Evolutionary conservation across 2,797 vertebrate species (phyloP).

Genomic region (Pseudochromis fuscus): DNA sequence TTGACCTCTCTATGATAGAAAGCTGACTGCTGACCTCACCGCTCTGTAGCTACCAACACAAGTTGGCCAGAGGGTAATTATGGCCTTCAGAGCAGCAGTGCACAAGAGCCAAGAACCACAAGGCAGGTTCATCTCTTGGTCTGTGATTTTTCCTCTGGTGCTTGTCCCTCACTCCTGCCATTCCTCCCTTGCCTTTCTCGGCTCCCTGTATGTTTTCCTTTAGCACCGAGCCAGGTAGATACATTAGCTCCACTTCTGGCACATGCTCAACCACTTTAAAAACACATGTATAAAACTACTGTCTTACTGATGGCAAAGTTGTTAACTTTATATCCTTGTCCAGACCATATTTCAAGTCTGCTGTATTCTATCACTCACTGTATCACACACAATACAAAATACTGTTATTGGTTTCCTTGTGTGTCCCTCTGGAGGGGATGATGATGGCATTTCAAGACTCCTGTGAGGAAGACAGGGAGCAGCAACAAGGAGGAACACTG

Average conservation of each 20-base stretch:
- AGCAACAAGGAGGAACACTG: slow-evolving; percentile 43
- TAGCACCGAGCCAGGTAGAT: slow-evolving; percentile 2
- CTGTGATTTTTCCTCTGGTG: slow-evolving; percentile 14
- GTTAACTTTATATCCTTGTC: slow-evolving; percentile 40
- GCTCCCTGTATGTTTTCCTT: slow-evolving; percentile 8
- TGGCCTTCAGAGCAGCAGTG: slow-evolving; percentile 50
- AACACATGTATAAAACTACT: neutral
- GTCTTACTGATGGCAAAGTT: slow-evolving; percentile 15
- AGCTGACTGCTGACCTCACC: slow-evolving; percentile 71
- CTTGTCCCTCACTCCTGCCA: slow-evolving; percentile 1
- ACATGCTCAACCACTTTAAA: slow-evolving; percentile 32
- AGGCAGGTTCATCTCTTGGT: slow-evolving; percentile 72
- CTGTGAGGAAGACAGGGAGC: slow-evolving; percentile 47
- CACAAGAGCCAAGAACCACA: slow-evolving; percentile 59
- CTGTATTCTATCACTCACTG: slow-evolving; percentile 10
- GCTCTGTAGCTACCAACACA: slow-evolving; percentile 58
- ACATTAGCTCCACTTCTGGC: slow-evolving; percentile 1
- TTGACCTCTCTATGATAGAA: slow-evolving; percentile 70
- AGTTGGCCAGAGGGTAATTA: slow-evolving; percentile 69
- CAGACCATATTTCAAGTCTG: slow-evolving; percentile 27
- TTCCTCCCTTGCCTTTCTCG: slow-evolving; percentile 7
- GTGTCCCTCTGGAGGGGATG: slow-evolving; percentile 41
- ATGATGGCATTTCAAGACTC: slow-evolving; percentile 82
- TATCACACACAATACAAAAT: slow-evolving; percentile 20
- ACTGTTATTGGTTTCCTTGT: slow-evolving; percentile 49